Evolutionary conservation across 2,113 vertebrate species (phyloP), one percentile per base, ranked within the genome.

Genomic region (Brachirus orientalis): DNA sequence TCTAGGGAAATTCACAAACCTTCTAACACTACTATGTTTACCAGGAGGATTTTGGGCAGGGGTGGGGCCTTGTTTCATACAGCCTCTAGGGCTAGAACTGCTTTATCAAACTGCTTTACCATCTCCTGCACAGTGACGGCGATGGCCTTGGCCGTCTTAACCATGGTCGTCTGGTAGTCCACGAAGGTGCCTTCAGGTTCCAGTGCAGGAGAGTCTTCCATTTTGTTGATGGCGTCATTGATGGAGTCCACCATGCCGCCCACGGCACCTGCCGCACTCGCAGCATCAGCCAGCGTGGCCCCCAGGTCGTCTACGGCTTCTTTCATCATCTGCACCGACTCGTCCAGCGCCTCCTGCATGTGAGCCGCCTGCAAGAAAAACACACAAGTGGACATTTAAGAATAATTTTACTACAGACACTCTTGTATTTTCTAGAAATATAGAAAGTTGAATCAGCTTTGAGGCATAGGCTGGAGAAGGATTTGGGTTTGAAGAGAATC

Each of bases 151-250:
- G 98, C 97, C 0, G 97, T 98, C 92, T 95, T 97, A 70, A 99
- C 97, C 97, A 99, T 99, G 0, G 96, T 99, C 6, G 98, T 99
- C 83, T 99, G 98, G 80, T 99, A 99, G 86, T 99, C 98, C 80
- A 99, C 97, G 20, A 99, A 99, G n/a, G 94, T 94, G 28, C 96
- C 97, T 45, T 99, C 96, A 12, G 96, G 95, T 44, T 98, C 97
- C 0, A 93, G 91, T 54, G 88, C 60, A 0, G 93, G 93, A 4
- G 93, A 85, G 54, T 98, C 96, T 0, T 98, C 96, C 90, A 99
- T 94, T 90, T 95, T 97, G 79, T 97, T 98, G 84, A 99, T 97
- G 52, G 96, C 92, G 51, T 97, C 95, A 4, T 94, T 97, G 88
- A 99, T 98, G 65, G 96, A 96, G 85, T 98, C 94, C 70, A 99